Percentiles rank a stretch among this genome's conserved stretches.
Evolutionary conservation across 2,113 vertebrate species (phyloP).

Genomic region (Eclectus roratus): DNA sequence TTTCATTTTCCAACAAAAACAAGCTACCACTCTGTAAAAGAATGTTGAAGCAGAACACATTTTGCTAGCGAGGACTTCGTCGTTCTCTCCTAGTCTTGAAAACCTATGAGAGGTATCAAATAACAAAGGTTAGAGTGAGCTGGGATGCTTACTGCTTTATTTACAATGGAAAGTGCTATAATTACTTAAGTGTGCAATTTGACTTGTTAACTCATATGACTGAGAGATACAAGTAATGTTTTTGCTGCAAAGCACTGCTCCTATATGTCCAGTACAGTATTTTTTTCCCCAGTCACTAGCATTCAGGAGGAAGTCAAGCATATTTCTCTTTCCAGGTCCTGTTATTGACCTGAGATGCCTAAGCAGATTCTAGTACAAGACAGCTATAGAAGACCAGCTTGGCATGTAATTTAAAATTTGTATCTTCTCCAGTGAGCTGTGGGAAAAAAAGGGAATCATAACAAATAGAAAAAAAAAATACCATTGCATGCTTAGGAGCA

Average conservation of each 20-base stretch:
- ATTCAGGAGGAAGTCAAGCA: neutral
- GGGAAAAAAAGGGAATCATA: neutral
- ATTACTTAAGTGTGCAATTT: neutral
- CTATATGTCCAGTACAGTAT: neutral
- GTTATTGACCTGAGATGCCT: neutral
- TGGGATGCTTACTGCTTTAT: neutral
- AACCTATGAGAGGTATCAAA: neutral
- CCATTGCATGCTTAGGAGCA: neutral
- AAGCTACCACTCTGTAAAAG: neutral
- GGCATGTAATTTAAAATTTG: neutral
- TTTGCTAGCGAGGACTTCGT: neutral
- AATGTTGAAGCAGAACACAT: neutral
- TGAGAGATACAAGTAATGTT: neutral
- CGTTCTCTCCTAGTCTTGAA: neutral
- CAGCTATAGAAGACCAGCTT: neutral
- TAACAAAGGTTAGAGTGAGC: neutral
- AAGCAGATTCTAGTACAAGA: neutral
- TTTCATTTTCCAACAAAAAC: neutral
- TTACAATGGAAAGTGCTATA: neutral
- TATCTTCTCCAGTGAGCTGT: neutral
- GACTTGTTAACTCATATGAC: neutral
- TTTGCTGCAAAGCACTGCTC: neutral
- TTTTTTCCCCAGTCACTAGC: neutral
- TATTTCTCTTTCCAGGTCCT: neutral
- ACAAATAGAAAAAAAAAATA: neutral